Percentiles rank a stretch among this genome's conserved stretches.
Conservation (phyloP, 2,888 invertebrate species). For the Tenthredo livida region DNA sequence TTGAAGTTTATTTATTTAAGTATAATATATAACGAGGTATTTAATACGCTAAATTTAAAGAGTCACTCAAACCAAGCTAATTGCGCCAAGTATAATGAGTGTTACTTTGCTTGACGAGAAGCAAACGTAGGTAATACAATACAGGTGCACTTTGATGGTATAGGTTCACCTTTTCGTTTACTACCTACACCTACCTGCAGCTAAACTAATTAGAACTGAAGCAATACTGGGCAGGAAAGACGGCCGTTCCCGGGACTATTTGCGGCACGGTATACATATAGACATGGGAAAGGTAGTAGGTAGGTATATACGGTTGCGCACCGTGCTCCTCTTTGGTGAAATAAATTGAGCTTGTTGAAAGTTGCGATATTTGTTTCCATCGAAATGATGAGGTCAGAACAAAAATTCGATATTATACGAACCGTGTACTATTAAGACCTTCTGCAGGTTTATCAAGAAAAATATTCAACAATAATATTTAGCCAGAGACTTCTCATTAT, state of each 20-base stretch:
- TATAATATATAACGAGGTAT: slow-evolving; percentile 27
- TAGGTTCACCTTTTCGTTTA: slow-evolving; percentile 14
- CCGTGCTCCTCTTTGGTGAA: slow-evolving; percentile 8
- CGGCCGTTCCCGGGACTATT: slow-evolving; percentile 19
- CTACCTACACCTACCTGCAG: slow-evolving; percentile 13
- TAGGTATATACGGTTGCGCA: not conserved
- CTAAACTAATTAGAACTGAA: slow-evolving; percentile 49
- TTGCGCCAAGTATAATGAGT: slow-evolving; percentile 2
- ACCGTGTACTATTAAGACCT: not conserved
- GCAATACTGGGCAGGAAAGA: slow-evolving; percentile 44
- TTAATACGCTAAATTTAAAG: slow-evolving; percentile 18
- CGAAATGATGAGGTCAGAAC: slow-evolving; percentile 6
- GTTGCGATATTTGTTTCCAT: slow-evolving; percentile 26
- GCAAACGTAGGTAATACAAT: slow-evolving; percentile 13
- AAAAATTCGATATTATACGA: not conserved
- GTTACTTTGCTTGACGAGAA: slow-evolving; percentile 5
- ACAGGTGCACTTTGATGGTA: slow-evolving; percentile 27
- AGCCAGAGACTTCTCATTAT: not conserved
- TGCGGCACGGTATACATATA: slow-evolving; percentile 18
- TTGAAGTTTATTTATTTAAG: slow-evolving; percentile 6
- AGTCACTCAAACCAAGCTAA: slow-evolving; percentile 7
- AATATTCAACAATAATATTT: slow-evolving; percentile 2
- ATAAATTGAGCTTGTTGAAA: slow-evolving; percentile 40
- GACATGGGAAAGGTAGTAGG: not conserved
- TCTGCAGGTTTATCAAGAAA: not conserved